Evolutionary conservation across 2,797 vertebrate genomes (phyloP).

Genomic region (Peromyscus attwateri): DNA sequence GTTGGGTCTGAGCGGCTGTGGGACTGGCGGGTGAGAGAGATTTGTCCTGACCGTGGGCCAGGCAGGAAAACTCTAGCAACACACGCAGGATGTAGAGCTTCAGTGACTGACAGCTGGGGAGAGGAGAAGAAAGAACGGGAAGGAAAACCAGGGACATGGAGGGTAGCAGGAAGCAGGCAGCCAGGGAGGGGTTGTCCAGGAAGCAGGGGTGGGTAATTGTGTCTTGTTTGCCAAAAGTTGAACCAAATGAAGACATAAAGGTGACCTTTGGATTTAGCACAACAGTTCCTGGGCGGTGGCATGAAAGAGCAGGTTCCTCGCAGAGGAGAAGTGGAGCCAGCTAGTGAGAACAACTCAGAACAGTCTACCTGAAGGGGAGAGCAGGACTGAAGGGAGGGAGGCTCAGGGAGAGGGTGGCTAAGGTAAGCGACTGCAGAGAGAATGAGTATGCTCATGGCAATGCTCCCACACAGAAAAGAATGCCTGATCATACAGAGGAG

Average conservation of each 20-base stretch:
- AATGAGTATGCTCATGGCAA: neutral
- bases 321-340: neutral
- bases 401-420: too few species aligned
- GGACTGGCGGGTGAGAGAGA: too few species aligned
- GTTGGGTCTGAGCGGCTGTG: too few species aligned
- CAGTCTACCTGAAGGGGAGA: neutral
- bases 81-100: too few species aligned
- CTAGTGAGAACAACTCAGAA: neutral
- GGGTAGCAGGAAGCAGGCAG: neutral
- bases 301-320: neutral
- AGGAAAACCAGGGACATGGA: neutral
- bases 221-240: slow-evolving; percentile 31
- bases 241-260: slow-evolving; percentile 33
- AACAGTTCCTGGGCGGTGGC: neutral
- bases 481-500: neutral
- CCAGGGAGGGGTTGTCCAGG: neutral
- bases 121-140: neutral
- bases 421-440: neutral
- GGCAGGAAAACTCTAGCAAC: too few species aligned
- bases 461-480: neutral
- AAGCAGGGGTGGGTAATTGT: neutral
- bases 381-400: neutral
- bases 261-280: slow-evolving; percentile 29
- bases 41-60: too few species aligned
- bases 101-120: too few species aligned